Evolutionary conservation across 2,888 invertebrate genomes (phyloP), one percentile per base, ranked within the genome.

Genomic region (Lacanobia wlatinum): DNA sequence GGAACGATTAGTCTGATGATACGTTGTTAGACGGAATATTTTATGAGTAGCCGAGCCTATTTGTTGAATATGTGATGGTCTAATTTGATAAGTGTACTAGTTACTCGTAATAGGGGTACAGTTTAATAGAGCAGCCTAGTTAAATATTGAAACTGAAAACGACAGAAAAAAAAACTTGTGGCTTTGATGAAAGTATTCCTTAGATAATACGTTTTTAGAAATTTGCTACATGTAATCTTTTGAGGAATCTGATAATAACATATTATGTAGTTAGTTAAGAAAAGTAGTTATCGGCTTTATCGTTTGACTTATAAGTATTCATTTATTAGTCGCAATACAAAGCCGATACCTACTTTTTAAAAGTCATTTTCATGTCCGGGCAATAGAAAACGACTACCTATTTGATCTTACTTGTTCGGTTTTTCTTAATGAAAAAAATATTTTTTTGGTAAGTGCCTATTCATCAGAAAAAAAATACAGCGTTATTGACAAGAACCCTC

Each of bases 401-500:
- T 68, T 56, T 48, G 23, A 23, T 23, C 4, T n/a, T 14, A 58
- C 40, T 12, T 58, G 9, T 5, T n/a, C 40, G 38, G 34, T 10
- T 56, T 56, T 16, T 16, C 7, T 23, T 23, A 58, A 14, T 58
- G 38, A 21, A 10, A 58, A 38, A n/a, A 38, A 58, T 12, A 40
- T n/a, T n/a, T 16, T 48, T 62, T 18, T 18, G 10, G 21, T 23
- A 16, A 3, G 16, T 43, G 14, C 43, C 21, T 60, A 10, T 60
- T 43, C 8, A 60, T 48, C 43, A 48, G 55, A 63, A 63, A 68
- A 48, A 48, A 34, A 63, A 43, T 43, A 60, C 70, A 70, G 21
- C 58, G 48, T 65, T 70, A 66, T 58, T 69, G 75, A 69, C 53
- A 53, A 38, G 66, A 58, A 73, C 70, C 77, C 63, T 75, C 69